These are phyloP conservation scores for Brachylomia viminalis DNA, from an alignment of 2,888 invertebrate genomes.

Conservation along the genomic window DNA sequence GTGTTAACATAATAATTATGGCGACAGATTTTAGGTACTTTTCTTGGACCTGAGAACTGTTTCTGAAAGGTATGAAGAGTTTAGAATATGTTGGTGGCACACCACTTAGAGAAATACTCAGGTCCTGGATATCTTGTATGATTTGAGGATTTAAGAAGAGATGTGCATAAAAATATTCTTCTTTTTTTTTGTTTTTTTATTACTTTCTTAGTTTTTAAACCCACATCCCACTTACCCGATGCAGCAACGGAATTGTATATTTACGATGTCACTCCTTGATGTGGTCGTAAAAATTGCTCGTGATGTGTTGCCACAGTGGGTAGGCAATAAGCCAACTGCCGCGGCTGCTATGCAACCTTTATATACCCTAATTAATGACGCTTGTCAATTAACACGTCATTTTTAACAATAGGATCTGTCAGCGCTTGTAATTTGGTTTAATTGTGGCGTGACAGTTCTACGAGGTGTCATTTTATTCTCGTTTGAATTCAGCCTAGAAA, in stretches of 20 bases:
- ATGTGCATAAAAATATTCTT: not conserved
- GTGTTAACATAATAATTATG: not conserved
- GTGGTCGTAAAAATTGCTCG: constrained; percentile 51
- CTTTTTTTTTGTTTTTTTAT: no score
- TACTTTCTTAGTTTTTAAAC: not conserved
- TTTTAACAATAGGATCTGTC: constrained; percentile 53
- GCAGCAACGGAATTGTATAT: constrained; percentile 32
- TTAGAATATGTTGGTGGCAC: not conserved
- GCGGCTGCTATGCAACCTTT: constrained; percentile 58
- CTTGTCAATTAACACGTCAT: constrained; percentile 57
- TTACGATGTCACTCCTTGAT: constrained; percentile 48
- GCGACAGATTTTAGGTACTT: not conserved
- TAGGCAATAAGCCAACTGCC: constrained; percentile 49
- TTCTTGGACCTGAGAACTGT: not conserved
- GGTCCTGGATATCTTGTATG: not conserved
- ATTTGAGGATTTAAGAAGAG: not conserved
- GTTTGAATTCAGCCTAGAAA: no score
- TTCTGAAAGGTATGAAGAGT: not conserved
- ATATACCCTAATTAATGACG: constrained; percentile 44
- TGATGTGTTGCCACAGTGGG: constrained; percentile 44
- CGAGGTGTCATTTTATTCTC: not conserved
- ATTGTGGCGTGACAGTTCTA: constrained; percentile 11
- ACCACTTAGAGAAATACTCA: not conserved
- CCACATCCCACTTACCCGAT: constrained; percentile 12
- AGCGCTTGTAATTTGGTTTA: constrained; percentile 12